Evolutionary conservation across 2,888 invertebrate species (phyloP).

Genomic region (Peribatodes rhomboidaria): DNA sequence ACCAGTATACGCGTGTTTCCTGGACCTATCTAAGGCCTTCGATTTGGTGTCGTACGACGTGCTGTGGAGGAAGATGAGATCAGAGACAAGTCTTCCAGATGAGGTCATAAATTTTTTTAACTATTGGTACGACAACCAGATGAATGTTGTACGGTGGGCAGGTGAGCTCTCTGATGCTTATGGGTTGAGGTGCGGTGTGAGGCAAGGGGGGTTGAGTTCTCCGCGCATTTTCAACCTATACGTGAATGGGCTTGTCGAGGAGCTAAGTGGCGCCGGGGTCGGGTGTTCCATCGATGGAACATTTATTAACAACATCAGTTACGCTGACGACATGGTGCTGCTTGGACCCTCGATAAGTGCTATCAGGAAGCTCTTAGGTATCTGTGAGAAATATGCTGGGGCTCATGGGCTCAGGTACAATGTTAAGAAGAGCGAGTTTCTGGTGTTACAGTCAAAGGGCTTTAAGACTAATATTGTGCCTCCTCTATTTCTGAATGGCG

Average conservation of each 20-base stretch:
- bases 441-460: background rate
- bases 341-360: background rate
- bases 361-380: background rate
- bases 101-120: background rate
- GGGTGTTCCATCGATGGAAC: background rate
- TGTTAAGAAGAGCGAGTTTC: background rate
- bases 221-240: conserved; percentile 9
- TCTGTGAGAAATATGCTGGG: background rate
- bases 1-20: background rate
- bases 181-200: background rate
- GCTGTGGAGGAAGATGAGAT: background rate
- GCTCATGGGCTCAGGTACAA: background rate
- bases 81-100: background rate
- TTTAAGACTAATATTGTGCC: too few species aligned
- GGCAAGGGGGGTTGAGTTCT: conserved; percentile 8
- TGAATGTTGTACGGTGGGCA: background rate
- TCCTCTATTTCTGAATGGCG: too few species aligned
- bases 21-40: background rate
- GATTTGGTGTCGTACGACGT: background rate
- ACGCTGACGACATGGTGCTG: conserved; percentile 1
- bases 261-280: background rate
- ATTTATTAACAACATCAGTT: conserved; percentile 6
- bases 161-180: background rate
- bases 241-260: background rate
- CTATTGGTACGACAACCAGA: background rate